Conservation (phyloP, 2,113 vertebrate genomes). For the Rana temporaria region DNA sequence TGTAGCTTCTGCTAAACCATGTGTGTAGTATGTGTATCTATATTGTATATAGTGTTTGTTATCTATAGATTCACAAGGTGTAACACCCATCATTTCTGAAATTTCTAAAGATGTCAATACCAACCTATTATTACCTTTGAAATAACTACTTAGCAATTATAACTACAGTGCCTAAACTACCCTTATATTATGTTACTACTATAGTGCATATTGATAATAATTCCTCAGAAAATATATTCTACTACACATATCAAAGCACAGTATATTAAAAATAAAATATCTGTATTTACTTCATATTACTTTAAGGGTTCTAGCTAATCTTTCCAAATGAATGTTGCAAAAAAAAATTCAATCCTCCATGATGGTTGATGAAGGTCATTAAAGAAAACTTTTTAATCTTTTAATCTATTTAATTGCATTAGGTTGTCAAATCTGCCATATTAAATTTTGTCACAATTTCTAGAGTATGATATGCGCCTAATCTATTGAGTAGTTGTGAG, state of each 20-base stretch:
- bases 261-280: neutral
- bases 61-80: too few species aligned
- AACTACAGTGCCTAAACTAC: neutral
- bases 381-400: neutral
- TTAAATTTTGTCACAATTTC: neutral
- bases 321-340: neutral
- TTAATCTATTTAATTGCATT: neutral
- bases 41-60: too few species aligned
- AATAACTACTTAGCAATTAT: too few species aligned
- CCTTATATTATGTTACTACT: neutral
- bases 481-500: neutral
- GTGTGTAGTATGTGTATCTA: too few species aligned
- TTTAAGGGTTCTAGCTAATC: neutral
- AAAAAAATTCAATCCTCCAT: neutral
- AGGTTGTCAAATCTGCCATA: neutral
- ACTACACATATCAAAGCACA: neutral
- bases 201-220: neutral
- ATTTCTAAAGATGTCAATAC: too few species aligned
- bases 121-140: too few species aligned
- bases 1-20: too few species aligned
- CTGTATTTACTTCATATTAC: neutral
- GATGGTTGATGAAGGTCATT: neutral
- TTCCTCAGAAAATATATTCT: neutral
- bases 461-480: slow-evolving; percentile 11
- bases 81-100: too few species aligned